Conservation (phyloP, 1,140 invertebrate species). For the Procambarus clarkii region DNA sequence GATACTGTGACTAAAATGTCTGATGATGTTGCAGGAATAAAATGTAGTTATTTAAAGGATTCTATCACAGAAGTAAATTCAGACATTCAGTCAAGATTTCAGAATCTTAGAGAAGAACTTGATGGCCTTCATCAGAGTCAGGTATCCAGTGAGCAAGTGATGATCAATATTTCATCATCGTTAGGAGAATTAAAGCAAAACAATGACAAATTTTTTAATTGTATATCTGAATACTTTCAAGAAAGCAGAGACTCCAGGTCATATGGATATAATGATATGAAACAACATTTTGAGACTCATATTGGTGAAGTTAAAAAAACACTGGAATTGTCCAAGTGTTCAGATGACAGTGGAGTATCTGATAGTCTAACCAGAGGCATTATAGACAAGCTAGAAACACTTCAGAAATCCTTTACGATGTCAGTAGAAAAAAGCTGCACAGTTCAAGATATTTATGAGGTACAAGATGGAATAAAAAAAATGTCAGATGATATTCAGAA, state of each 20-base stretch:
- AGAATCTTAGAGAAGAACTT: neutral
- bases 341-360: conserved; percentile 46
- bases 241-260: conserved; percentile 10
- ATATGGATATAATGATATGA: conserved; percentile 10
- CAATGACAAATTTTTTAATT: conserved; percentile 17
- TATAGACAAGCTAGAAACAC: conserved; percentile 29
- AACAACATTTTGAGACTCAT: conserved; percentile 18
- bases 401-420: conserved; percentile 27
- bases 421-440: conserved; percentile 20
- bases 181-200: conserved; percentile 25
- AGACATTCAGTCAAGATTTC: conserved; percentile 11
- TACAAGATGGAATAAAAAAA: conserved; percentile 27
- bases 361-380: conserved; percentile 23
- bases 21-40: neutral
- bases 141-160: conserved; percentile 25
- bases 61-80: conserved; percentile 7
- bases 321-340: neutral
- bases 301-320: conserved; percentile 24
- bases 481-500: conserved; percentile 26
- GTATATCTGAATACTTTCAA: conserved; percentile 1
- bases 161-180: neutral
- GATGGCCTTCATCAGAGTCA: conserved; percentile 9
- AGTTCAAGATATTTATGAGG: conserved; percentile 26
- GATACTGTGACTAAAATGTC: conserved; percentile 20
- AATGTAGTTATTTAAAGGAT: conserved; percentile 5